phyloP scores from a whole-genome alignment of 2,797 vertebrate species.

The Adrianichthys oophorus region DNA sequence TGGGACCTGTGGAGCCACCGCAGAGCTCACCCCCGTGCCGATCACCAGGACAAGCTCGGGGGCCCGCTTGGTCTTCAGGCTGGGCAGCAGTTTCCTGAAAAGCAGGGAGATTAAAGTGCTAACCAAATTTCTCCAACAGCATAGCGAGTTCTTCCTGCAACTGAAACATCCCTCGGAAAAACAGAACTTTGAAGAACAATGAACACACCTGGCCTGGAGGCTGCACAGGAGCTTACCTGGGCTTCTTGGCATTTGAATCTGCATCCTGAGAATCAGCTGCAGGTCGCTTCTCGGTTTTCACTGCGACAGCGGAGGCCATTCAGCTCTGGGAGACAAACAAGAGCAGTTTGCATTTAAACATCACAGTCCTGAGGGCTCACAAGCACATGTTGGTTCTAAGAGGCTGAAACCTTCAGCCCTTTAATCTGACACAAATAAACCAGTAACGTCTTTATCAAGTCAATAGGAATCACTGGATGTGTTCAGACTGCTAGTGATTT shows the following conservation, averaged over 20 bases:
- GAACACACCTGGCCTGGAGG: not conserved
- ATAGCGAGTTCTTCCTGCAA: slow-evolving; percentile 40
- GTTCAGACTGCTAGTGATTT: not conserved
- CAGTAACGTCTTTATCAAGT: too few relatives aligned
- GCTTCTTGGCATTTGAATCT: slow-evolving; percentile 88
- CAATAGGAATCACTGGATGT: too few relatives aligned
- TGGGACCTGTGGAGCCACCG: slow-evolving; percentile 93
- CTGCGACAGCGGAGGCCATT: slow-evolving; percentile 79
- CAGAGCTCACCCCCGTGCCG: slow-evolving; percentile 93
- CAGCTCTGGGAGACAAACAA: slow-evolving; percentile 62
- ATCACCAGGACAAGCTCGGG: slow-evolving; percentile 93
- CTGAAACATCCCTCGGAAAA: slow-evolving; percentile 15
- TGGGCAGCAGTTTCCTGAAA: slow-evolving; percentile 91
- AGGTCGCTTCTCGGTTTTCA: slow-evolving; percentile 82
- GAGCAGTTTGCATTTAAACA: slow-evolving; percentile 2
- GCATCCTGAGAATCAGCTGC: slow-evolving; percentile 82
- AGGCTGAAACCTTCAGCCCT: too few relatives aligned
- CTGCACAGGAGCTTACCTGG: slow-evolving; percentile 79
- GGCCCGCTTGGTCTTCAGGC: slow-evolving; percentile 93
- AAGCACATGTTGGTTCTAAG: not conserved
- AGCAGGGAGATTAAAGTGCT: slow-evolving; percentile 32
- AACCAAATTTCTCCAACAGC: slow-evolving; percentile 42
- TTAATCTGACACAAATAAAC: too few relatives aligned
- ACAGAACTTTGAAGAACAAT: slow-evolving; percentile 4
- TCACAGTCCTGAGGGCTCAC: not conserved